Conservation (phyloP, 2,888 invertebrate genomes). For the Dynastes grantii region DNA sequence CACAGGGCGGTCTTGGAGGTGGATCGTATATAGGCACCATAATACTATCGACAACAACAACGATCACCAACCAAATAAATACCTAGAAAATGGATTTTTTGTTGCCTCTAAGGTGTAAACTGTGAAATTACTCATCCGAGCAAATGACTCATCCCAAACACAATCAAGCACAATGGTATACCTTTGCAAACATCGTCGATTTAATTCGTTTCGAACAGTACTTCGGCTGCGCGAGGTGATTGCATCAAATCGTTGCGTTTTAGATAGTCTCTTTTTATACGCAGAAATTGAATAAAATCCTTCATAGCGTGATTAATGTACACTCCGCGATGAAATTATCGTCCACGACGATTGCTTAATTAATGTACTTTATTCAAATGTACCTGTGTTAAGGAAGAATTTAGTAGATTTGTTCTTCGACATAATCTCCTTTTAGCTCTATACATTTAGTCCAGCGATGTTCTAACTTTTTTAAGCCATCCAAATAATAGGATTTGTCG, state of each 20-base stretch:
- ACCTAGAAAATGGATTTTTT: neutral
- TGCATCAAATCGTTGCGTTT: conserved; percentile 10
- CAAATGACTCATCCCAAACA: neutral
- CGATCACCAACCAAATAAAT: neutral
- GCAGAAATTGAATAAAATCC: conserved; percentile 26
- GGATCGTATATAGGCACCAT: conserved; percentile 36
- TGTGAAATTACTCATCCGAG: neutral
- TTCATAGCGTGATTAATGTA: conserved; percentile 31
- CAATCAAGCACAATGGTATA: neutral
- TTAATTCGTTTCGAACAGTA: conserved; percentile 5
- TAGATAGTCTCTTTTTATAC: conserved; percentile 28
- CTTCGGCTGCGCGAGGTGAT: neutral
- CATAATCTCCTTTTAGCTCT: no score
- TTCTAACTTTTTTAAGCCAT: no score
- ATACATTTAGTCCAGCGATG: no score
- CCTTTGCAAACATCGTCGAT: conserved; percentile 16
- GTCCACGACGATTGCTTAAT: no score
- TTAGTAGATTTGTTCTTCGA: no score
- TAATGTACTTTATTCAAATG: no score
- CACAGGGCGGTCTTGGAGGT: conserved; percentile 13
- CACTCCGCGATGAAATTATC: neutral
- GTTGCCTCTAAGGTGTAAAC: neutral
- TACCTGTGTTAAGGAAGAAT: no score
- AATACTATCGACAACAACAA: conserved; percentile 6
- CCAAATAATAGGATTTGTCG: no score